These are phyloP conservation scores for Prosopocoilus inquinatus DNA, from an alignment of 2,888 invertebrate genomes.

Conservation along the genomic window DNA sequence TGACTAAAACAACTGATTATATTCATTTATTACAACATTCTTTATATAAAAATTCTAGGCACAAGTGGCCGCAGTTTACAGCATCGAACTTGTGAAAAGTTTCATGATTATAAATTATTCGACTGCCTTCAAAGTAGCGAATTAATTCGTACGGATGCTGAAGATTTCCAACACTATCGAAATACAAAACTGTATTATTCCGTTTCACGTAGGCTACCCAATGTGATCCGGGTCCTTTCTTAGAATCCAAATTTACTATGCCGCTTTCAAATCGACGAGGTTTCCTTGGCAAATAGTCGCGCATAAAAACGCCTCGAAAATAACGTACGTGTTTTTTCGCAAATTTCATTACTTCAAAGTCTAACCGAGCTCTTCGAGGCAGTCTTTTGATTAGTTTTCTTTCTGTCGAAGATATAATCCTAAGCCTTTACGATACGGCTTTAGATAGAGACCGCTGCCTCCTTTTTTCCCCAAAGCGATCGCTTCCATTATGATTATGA, in stretches of 20 bases:
- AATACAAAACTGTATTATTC: slow-evolving; percentile 34
- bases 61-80: slow-evolving; percentile 13
- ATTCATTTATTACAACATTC: neutral
- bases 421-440: slow-evolving; percentile 29
- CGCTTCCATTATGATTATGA: slow-evolving; percentile 34
- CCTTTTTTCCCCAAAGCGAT: slow-evolving; percentile 31
- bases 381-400: slow-evolving; percentile 26
- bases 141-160: slow-evolving; percentile 12
- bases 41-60: slow-evolving; percentile 5
- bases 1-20: neutral
- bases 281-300: slow-evolving; percentile 26
- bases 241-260: slow-evolving; percentile 37
- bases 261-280: slow-evolving; percentile 30
- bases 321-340: slow-evolving; percentile 18
- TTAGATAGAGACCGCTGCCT: slow-evolving; percentile 30
- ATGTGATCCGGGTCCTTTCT: slow-evolving; percentile 36
- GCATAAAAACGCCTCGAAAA: slow-evolving; percentile 36
- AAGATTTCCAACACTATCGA: slow-evolving; percentile 20
- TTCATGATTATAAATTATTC: slow-evolving; percentile 14
- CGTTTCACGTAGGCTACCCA: slow-evolving; percentile 43
- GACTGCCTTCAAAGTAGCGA: slow-evolving; percentile 15
- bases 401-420: slow-evolving; percentile 25
- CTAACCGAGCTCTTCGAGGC: slow-evolving; percentile 29
- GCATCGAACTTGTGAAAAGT: slow-evolving; percentile 7
- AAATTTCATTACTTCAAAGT: slow-evolving; percentile 27